Evolutionary conservation across 2,113 vertebrate species (phyloP).

Genomic region (Spermophilus dauricus): DNA sequence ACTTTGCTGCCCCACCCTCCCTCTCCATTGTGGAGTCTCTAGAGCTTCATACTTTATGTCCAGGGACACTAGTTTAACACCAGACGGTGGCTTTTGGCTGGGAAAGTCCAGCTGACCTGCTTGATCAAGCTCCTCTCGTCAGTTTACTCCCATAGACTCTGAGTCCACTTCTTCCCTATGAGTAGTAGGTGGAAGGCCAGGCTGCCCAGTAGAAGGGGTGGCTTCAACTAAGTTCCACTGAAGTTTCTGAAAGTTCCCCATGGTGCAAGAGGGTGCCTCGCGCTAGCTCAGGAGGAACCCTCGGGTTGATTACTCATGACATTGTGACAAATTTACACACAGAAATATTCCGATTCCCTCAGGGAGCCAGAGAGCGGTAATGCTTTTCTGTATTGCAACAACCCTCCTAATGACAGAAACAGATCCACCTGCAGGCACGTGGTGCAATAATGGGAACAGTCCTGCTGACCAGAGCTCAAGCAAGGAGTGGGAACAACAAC

Average conservation of each 20-base stretch:
- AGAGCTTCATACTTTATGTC: neutral
- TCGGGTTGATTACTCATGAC: slow-evolving; percentile 22
- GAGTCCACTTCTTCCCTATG: neutral
- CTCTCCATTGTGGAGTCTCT: neutral
- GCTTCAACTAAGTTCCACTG: neutral
- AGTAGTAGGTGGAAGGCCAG: neutral
- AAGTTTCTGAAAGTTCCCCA: slow-evolving; percentile 38
- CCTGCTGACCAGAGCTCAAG: neutral
- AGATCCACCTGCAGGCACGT: slow-evolving; percentile 43
- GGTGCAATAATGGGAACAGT: neutral
- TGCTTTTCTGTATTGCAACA: slow-evolving; percentile 59
- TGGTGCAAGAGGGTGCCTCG: neutral
- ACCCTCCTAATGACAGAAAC: slow-evolving; percentile 71
- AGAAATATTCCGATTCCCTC: slow-evolving; percentile 46
- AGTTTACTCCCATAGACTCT: neutral
- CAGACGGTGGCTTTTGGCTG: neutral
- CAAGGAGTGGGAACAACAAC: slow-evolving; percentile 53
- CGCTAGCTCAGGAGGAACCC: neutral
- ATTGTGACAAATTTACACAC: slow-evolving; percentile 44
- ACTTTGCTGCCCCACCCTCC: neutral
- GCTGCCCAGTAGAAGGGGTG: neutral
- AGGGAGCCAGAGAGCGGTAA: slow-evolving; percentile 14
- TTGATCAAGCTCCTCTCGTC: neutral
- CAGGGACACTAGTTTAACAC: neutral
- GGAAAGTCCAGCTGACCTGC: neutral